Percentiles rank a stretch among this genome's conserved stretches.
These are phyloP conservation scores for Drosophila littoralis DNA, from an alignment of 1,140 invertebrate species.

Conservation along the genomic window DNA sequence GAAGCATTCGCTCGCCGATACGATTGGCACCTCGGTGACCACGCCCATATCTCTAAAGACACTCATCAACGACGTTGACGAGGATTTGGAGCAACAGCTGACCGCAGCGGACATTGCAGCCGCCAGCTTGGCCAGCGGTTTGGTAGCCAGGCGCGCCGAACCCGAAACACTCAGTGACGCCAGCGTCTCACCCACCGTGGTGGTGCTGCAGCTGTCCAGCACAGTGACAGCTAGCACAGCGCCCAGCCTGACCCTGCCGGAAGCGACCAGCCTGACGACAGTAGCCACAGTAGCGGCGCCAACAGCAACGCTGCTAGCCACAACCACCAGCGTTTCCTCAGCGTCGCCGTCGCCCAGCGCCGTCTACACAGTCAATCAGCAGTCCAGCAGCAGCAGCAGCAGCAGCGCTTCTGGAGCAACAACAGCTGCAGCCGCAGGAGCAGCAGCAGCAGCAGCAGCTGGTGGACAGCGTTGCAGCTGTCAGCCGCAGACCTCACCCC, in stretches of 20 bases:
- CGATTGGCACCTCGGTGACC: conserved; percentile 75
- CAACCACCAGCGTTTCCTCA: conserved; percentile 14
- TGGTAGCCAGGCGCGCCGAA: conserved; percentile 74
- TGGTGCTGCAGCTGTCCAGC: conserved; percentile 52
- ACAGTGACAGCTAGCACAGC: conserved; percentile 50
- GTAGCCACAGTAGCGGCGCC: conserved; percentile 5
- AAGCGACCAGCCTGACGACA: conserved; percentile 23
- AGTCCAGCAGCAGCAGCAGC: conserved; percentile 21
- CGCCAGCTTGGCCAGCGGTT: conserved; percentile 72
- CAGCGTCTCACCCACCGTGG: conserved; percentile 75
- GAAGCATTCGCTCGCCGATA: conserved; percentile 77
- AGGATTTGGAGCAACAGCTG: conserved; percentile 66
- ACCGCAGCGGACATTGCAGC: conserved; percentile 79
- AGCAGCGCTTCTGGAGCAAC: conserved; percentile 16
- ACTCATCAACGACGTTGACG: conserved; percentile 79
- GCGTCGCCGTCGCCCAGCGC: conserved; percentile 43
- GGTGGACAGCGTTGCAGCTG: conserved; percentile 77
- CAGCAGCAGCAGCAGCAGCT: conserved; percentile 82
- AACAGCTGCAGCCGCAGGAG: conserved; percentile 18
- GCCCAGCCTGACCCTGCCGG: conserved; percentile 27
- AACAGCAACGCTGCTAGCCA: conserved; percentile 23
- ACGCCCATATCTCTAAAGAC: conserved; percentile 80
- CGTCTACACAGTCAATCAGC: conserved; percentile 41
- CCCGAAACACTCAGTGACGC: conserved; percentile 80
- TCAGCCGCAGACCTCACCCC: conserved; percentile 84